Conservation (phyloP, 2,113 vertebrate genomes). For the Lampris megalopsis region DNA sequence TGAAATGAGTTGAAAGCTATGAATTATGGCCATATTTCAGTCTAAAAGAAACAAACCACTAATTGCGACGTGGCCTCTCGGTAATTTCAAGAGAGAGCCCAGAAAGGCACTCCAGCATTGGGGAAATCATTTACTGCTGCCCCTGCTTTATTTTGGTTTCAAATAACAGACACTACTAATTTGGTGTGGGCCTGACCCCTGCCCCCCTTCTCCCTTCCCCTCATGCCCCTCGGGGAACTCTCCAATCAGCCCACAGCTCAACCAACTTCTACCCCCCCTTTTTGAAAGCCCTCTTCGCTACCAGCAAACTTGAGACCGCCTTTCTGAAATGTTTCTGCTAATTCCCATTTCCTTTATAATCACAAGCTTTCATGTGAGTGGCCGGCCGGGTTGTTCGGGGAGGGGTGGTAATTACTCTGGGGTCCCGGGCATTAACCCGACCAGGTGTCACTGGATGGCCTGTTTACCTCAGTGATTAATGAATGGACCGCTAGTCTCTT, state of each 20-base stretch:
- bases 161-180: constrained; percentile 93
- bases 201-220: constrained; percentile 72
- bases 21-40: constrained; percentile 88
- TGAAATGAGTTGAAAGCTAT: constrained; percentile 84
- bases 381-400: constrained; percentile 72
- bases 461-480: constrained; percentile 94
- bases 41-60: constrained; percentile 87
- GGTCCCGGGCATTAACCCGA: constrained; percentile 90
- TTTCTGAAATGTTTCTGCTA: constrained; percentile 91
- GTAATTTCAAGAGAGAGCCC: constrained; percentile 81
- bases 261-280: constrained; percentile 48
- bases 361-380: constrained; percentile 90
- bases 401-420: constrained; percentile 87
- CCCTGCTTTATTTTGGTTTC: constrained; percentile 92
- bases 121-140: constrained; percentile 88
- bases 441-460: constrained; percentile 91
- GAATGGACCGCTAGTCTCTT: constrained; percentile 87
- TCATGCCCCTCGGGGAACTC: constrained; percentile 78
- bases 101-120: constrained; percentile 79
- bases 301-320: constrained; percentile 80
- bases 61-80: constrained; percentile 85
- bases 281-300: constrained; percentile 68
- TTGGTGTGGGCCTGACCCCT: constrained; percentile 88
- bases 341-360: constrained; percentile 97
- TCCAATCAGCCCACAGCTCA: constrained; percentile 88